Conservation (phyloP, 2,888 invertebrate species). For the Odontocerum albicorne region DNA sequence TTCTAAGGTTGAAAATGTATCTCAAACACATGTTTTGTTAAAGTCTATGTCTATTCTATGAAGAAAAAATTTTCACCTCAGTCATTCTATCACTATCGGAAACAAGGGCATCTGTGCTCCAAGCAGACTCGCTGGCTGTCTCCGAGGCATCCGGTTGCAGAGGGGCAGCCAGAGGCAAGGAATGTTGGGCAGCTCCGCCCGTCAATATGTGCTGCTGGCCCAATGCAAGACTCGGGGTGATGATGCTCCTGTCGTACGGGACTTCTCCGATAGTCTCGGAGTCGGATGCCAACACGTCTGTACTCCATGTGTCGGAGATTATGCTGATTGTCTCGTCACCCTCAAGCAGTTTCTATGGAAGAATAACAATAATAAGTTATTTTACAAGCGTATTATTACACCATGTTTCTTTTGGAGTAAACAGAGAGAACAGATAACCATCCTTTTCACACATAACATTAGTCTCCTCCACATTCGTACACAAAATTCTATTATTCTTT, state of each 20-base stretch:
- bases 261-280: constrained; percentile 88
- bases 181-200: constrained; percentile 14
- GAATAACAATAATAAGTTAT: too few species aligned
- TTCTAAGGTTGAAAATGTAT: too few species aligned
- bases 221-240: constrained; percentile 47
- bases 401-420: too few species aligned
- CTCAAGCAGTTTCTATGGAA: constrained; percentile 63
- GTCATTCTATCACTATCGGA: constrained; percentile 91
- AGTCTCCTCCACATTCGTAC: too few species aligned
- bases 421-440: too few species aligned
- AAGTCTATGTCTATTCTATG: too few species aligned
- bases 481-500: too few species aligned
- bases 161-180: constrained; percentile 15
- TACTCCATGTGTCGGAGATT: constrained; percentile 98
- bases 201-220: constrained; percentile 44
- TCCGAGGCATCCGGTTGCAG: constrained; percentile 74
- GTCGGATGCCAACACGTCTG: constrained; percentile 95
- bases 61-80: constrained; percentile 61
- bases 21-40: too few species aligned
- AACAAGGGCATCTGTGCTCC: constrained; percentile 95
- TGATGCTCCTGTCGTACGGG: constrained; percentile 58
- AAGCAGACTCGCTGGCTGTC: constrained; percentile 93
- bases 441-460: too few species aligned
- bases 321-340: constrained; percentile 96
- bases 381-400: too few species aligned